phyloP scores from a whole-genome alignment of 2,113 vertebrate genomes.

The Pollachius pollachius region DNA sequence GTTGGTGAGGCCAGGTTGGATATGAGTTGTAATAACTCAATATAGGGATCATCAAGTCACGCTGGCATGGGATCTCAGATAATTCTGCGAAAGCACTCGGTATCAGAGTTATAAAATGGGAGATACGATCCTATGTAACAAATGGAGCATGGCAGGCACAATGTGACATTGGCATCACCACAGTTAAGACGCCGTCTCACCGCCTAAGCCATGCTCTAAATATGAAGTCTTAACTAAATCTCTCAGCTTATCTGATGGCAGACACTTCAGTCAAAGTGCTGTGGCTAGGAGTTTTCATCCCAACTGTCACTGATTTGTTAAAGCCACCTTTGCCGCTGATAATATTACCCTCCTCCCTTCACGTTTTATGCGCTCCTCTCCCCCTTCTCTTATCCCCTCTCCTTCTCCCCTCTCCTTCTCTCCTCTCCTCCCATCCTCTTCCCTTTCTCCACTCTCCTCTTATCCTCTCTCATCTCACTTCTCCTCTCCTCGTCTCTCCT shows the following conservation, averaged over 20 bases:
- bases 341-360: conserved; percentile 73
- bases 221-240: conserved; percentile 76
- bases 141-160: conserved; percentile 59
- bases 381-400: neutral
- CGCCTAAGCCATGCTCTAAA: conserved; percentile 73
- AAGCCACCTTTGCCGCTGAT: conserved; percentile 64
- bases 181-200: conserved; percentile 65
- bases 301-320: conserved; percentile 65
- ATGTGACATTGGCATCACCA: conserved; percentile 69
- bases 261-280: conserved; percentile 72
- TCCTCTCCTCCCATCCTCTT: neutral
- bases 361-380: conserved; percentile 32
- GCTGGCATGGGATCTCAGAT: conserved; percentile 27
- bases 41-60: conserved; percentile 26
- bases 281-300: conserved; percentile 65
- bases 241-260: conserved; percentile 71
- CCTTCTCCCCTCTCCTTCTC: neutral
- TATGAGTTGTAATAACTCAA: conserved; percentile 18
- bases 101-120: conserved; percentile 40
- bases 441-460: neutral
- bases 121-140: conserved; percentile 60
- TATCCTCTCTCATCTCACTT: neutral
- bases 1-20: conserved; percentile 12
- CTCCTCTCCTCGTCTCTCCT: neutral
- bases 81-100: conserved; percentile 33